Evolutionary conservation across 64 coral and sea anemone species (phyloP).

Genomic region (Exaiptasia diaphana): DNA sequence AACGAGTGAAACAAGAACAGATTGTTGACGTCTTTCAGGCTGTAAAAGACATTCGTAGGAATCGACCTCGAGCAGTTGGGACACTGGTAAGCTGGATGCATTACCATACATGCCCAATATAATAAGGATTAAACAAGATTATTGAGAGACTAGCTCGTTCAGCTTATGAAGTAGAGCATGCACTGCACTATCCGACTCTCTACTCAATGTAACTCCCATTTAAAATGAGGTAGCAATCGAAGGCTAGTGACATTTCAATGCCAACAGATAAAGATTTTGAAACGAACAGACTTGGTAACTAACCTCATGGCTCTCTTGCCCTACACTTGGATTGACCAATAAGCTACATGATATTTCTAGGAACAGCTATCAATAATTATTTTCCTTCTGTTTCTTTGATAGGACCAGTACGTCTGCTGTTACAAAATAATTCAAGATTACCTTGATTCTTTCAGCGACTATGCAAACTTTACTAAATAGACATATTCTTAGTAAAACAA

Average conservation of each 20-base stretch:
- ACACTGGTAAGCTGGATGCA: background rate
- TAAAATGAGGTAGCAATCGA: too few relatives aligned
- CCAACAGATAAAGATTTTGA: background rate
- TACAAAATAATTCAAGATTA: constrained; percentile 47
- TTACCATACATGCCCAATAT: background rate
- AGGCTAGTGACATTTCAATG: too few relatives aligned
- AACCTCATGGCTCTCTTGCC: too few relatives aligned
- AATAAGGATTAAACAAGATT: background rate
- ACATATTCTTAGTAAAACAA: too few relatives aligned
- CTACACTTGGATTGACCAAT: too few relatives aligned
- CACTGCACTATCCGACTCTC: too few relatives aligned
- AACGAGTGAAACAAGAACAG: constrained; percentile 5
- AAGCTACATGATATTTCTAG: too few relatives aligned
- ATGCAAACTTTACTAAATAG: constrained; percentile 57
- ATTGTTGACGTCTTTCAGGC: constrained; percentile 5
- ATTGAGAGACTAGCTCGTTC: too few relatives aligned
- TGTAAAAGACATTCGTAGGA: background rate
- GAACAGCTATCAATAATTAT: too few relatives aligned
- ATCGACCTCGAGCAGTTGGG: background rate
- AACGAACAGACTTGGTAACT: background rate
- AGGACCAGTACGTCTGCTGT: constrained; percentile 48
- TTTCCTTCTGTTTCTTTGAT: background rate
- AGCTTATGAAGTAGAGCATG: too few relatives aligned
- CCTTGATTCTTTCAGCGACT: constrained; percentile 57
- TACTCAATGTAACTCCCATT: too few relatives aligned